Conservation (phyloP, 2,113 vertebrate species). For the Toxotes chatareus region DNA sequence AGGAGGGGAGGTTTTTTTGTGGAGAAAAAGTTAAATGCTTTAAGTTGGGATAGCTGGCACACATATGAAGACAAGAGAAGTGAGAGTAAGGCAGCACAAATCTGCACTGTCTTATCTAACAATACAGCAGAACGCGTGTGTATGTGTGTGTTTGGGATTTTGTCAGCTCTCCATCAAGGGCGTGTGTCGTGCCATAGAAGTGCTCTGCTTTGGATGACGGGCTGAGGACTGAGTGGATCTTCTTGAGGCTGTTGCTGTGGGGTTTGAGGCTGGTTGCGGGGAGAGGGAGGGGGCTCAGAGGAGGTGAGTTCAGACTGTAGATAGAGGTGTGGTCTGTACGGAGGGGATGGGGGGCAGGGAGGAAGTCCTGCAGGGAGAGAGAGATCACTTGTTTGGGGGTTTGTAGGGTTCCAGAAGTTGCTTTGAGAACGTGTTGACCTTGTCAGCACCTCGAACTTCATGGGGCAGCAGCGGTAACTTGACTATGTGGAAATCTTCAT, state of each 20-base stretch:
- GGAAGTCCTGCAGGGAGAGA: constrained; percentile 24
- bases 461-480: constrained; percentile 94
- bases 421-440: constrained; percentile 94
- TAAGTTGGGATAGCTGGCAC: constrained; percentile 42
- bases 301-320: constrained; percentile 49
- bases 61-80: constrained; percentile 32
- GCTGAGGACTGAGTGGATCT: constrained; percentile 36
- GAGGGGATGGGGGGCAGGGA: neutral
- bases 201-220: constrained; percentile 24
- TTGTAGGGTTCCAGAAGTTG: constrained; percentile 94
- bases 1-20: neutral
- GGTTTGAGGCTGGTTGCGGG: constrained; percentile 50
- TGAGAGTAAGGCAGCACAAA: constrained; percentile 22
- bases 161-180: constrained; percentile 17
- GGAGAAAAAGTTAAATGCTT: constrained; percentile 56
- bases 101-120: neutral
- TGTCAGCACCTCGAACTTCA: constrained; percentile 92
- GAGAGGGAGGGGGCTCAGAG: constrained; percentile 25
- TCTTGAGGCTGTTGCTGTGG: constrained; percentile 43
- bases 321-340: constrained; percentile 41
- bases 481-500: constrained; percentile 96
- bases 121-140: neutral
- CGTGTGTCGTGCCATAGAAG: constrained; percentile 19
- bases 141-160: constrained; percentile 24
- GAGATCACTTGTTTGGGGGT: constrained; percentile 88